Evolutionary conservation across 53 echinoderm and acorn worm genomes (phyloP), one percentile per base, ranked within the genome.

Genomic region (Echinometra lucunter): DNA sequence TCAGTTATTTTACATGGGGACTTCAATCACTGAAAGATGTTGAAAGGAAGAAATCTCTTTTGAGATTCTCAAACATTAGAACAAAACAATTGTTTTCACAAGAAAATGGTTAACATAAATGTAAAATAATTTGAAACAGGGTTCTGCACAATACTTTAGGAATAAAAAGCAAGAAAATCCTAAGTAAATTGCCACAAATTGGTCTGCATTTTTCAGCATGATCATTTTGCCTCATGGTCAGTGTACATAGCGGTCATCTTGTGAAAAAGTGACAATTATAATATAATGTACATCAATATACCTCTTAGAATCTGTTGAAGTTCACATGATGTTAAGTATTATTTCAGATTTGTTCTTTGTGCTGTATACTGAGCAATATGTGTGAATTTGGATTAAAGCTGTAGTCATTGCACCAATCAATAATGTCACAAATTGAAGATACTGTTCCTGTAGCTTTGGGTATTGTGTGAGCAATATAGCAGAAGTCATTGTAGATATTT

Each of bases 281-380:
- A 78, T 78, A 78, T 78, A 78, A n/a, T 15, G 19, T 78, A 40
- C 40, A 35, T 35, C 13, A 40, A 78, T 78, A 78, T 78, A 78
- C 78, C 78, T 78, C 78, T 78, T 78, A 18, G 17, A 42, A 16
- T 42, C 21, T 16, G 78, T 78, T 42, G 42, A 78, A 13, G 19
- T 75, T 75, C 38, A 75, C 38, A 75, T 75, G 40, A 12, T 16
- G 18, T 34, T 72, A 78, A 18, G 23, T 78, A 78, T 78, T 42
- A 40, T 78, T 78, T 42, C 42, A 40, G 8, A 45, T 47, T 49
- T 85, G 49, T 85, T 78, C 78, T 78, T 49, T 49, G 45, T 45
- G 28, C 37, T 85, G 47, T 85, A 49, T 85, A 53, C 49, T 85
- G 49, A 21, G 49, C 85, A 47, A 85, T 85, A 49, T 85, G 85